Evolutionary conservation across 2,797 vertebrate genomes (phyloP).

Genomic region (Ficedula albicollis): DNA sequence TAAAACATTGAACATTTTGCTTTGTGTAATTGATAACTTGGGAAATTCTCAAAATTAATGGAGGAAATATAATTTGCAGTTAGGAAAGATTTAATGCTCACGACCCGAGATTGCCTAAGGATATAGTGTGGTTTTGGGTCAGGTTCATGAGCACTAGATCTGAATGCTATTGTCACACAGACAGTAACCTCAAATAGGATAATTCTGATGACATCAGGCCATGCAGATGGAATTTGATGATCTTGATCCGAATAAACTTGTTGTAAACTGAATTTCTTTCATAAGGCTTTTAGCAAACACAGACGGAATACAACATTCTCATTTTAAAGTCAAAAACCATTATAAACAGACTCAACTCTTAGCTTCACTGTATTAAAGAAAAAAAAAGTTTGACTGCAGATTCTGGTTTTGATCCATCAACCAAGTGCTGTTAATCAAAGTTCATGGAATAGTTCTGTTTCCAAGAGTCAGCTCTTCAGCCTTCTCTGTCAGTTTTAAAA

Average conservation of each 20-base stretch:
- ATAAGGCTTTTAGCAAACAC: not conserved
- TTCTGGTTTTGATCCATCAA: constrained; percentile 1
- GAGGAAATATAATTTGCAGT: constrained; percentile 23
- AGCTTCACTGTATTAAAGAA: not conserved
- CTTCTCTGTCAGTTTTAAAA: not conserved
- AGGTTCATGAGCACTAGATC: not conserved
- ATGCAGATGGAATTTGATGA: not conserved
- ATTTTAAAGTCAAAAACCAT: not conserved
- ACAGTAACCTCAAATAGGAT: not conserved
- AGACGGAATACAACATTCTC: not conserved
- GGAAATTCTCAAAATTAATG: constrained; percentile 56
- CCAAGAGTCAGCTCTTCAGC: not conserved
- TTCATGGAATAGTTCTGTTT: not conserved
- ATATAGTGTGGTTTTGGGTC: constrained; percentile 6
- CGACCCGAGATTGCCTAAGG: not conserved
- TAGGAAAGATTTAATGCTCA: constrained; percentile 20
- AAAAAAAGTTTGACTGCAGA: not conserved
- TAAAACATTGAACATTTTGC: not conserved
- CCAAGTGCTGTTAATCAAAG: not conserved
- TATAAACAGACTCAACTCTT: not conserved
- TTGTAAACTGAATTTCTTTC: not conserved
- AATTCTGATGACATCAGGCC: not conserved
- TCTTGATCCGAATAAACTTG: not conserved
- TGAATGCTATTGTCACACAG: not conserved
- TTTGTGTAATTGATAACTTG: constrained; percentile 28